Conservation (phyloP, 2,113 vertebrate genomes). For the Ginglymostoma cirratum region DNA sequence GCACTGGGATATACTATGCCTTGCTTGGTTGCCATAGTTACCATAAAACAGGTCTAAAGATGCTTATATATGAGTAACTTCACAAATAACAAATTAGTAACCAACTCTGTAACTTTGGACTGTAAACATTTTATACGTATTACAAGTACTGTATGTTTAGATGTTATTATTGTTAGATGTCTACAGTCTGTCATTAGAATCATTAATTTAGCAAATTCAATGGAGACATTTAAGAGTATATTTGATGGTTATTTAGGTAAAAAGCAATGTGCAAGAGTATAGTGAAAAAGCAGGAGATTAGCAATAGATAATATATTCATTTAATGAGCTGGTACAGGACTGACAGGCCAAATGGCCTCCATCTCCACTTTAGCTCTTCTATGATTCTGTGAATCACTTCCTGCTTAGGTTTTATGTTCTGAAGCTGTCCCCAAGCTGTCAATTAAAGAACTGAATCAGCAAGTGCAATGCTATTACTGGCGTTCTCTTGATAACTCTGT, state of each 20-base stretch:
- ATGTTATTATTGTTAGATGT: not conserved
- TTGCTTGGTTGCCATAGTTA: not conserved
- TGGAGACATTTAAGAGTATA: too few relatives aligned
- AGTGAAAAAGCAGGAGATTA: too few relatives aligned
- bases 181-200: not conserved
- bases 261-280: too few relatives aligned
- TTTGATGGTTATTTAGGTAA: too few relatives aligned
- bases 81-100: not conserved
- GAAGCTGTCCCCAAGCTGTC: constrained; percentile 13
- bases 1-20: not conserved
- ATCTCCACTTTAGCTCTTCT: too few relatives aligned
- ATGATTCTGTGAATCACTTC: not conserved
- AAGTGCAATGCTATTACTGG: not conserved
- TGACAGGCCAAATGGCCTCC: too few relatives aligned
- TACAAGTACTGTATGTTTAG: not conserved
- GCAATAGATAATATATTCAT: too few relatives aligned
- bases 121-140: not conserved
- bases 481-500: not conserved
- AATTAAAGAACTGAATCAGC: not conserved
- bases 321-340: too few relatives aligned
- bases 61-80: not conserved
- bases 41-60: not conserved
- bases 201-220: not conserved
- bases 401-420: constrained; percentile 20
- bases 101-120: not conserved